Percentiles rank a stretch among this genome's conserved stretches.
Evolutionary conservation across 2,113 vertebrate species (phyloP).

Genomic region (Oxygymnocypris stewartii): DNA sequence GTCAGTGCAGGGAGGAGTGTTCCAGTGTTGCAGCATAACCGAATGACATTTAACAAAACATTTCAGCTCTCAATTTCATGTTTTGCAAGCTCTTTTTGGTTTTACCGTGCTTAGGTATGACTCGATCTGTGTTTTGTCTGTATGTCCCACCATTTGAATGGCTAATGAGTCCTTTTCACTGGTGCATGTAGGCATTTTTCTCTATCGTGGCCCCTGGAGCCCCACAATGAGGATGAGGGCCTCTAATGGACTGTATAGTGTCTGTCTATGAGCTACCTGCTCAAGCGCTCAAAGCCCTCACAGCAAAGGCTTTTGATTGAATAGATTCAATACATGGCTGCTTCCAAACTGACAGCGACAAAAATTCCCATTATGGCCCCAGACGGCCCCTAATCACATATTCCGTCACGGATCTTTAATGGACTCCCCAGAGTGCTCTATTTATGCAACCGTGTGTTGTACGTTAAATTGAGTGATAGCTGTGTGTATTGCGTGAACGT

Average conservation of each 20-base stretch:
- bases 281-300: background rate
- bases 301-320: conserved; percentile 51
- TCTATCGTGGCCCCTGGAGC: conserved; percentile 40
- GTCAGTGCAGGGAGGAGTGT: background rate
- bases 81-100: background rate
- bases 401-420: conserved; percentile 38
- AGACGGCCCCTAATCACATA: conserved; percentile 49
- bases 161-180: conserved; percentile 58
- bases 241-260: conserved; percentile 52
- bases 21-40: background rate
- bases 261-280: conserved; percentile 53
- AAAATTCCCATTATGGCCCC: conserved; percentile 55
- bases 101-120: background rate
- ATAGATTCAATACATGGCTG: conserved; percentile 50
- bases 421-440: conserved; percentile 21
- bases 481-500: conserved; percentile 32
- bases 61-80: conserved; percentile 57
- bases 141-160: conserved; percentile 58
- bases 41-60: conserved; percentile 14
- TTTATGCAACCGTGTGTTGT: conserved; percentile 40
- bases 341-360: conserved; percentile 52
- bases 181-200: conserved; percentile 28
- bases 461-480: conserved; percentile 33
- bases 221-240: conserved; percentile 47
- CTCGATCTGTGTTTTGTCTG: conserved; percentile 31